Evolutionary conservation across 2,797 vertebrate species (phyloP).

Genomic region (Oceanodroma leucorhoa): DNA sequence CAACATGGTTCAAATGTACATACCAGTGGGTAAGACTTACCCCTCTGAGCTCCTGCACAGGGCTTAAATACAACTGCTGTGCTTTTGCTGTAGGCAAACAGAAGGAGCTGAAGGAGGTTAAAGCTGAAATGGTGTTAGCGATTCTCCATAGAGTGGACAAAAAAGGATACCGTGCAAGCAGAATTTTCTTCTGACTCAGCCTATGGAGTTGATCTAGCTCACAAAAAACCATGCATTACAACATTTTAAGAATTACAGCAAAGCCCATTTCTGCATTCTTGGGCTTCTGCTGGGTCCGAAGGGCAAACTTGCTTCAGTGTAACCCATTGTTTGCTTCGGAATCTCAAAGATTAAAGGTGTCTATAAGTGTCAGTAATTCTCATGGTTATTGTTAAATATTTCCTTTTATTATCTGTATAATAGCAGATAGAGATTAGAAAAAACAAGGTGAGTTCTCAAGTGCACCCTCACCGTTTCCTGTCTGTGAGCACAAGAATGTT

Average conservation of each 20-base stretch:
- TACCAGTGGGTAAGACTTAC: neutral
- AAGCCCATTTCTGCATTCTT: constrained; percentile 15
- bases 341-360: constrained; percentile 40
- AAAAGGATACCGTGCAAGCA: neutral
- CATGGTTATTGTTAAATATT: constrained; percentile 57
- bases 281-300: constrained; percentile 1
- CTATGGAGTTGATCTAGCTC: neutral
- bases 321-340: constrained; percentile 45
- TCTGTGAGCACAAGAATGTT: constrained; percentile 50
- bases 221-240: neutral
- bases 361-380: constrained; percentile 38
- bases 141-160: neutral
- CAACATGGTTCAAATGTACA: neutral
- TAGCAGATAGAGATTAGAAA: constrained; percentile 19
- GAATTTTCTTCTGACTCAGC: constrained; percentile 36
- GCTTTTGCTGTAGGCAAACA: neutral
- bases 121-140: neutral
- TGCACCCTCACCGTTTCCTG: constrained; percentile 40
- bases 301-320: constrained; percentile 13
- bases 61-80: neutral
- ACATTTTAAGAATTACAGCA: constrained; percentile 16
- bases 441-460: constrained; percentile 45
- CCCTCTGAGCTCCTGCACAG: neutral
- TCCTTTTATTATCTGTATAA: constrained; percentile 59
- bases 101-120: neutral